Percentiles rank a stretch among this genome's conserved stretches.
phyloP scores from a whole-genome alignment of 1,140 invertebrate species.

The Drosophila chauvacae region DNA sequence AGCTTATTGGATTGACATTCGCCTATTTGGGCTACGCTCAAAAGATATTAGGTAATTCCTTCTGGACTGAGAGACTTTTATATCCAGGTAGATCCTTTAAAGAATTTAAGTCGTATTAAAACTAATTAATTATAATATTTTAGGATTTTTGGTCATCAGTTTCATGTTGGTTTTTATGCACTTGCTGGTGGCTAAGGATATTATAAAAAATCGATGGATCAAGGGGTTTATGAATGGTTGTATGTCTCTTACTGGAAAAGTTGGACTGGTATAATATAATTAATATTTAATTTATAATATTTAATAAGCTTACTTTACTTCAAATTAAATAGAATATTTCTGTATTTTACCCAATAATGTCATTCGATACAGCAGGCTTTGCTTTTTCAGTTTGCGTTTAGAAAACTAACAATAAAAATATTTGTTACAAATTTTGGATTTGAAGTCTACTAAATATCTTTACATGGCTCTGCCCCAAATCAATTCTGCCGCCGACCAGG shows the following conservation, averaged over 20 bases:
- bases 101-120: too few species aligned
- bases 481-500: slow-evolving; percentile 91
- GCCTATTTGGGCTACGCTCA: neutral
- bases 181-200: neutral
- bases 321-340: too few species aligned
- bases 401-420: neutral
- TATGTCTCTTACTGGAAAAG: neutral
- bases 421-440: neutral
- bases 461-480: slow-evolving; percentile 88
- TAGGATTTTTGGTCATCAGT: neutral
- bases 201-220: neutral
- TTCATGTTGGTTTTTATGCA: neutral
- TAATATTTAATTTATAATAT: neutral
- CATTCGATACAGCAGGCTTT: neutral
- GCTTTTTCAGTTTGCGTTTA: too few species aligned
- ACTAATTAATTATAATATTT: neutral
- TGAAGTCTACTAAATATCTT: neutral
- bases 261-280: neutral
- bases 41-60: neutral
- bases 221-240: neutral
- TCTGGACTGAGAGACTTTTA: neutral
- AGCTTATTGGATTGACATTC: neutral
- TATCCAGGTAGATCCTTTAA: neutral
- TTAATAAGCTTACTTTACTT: too few species aligned
- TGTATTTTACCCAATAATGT: neutral